phyloP scores from a whole-genome alignment of 2,113 vertebrate species.

The Procavia capensis region DNA sequence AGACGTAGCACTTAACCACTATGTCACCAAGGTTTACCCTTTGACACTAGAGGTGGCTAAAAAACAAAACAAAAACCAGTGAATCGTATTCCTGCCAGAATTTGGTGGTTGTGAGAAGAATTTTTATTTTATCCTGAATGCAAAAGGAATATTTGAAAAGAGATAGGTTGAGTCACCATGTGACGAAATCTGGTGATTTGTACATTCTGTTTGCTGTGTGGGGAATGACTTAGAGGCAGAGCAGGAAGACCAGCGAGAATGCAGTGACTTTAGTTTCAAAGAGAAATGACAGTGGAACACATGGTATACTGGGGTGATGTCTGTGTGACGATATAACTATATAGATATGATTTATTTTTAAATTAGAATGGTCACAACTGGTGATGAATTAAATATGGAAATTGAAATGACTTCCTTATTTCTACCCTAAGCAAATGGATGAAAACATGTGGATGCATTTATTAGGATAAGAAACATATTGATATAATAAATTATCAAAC shows the following conservation, averaged over 20 bases:
- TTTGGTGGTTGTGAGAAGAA: too few species aligned
- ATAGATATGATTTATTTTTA: not conserved
- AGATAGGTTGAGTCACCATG: too few species aligned
- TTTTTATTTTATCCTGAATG: too few species aligned
- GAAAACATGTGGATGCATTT: not conserved
- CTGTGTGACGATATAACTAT: slow-evolving; percentile 18
- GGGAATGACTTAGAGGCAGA: too few species aligned
- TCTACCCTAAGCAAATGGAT: not conserved
- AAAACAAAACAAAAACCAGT: too few species aligned
- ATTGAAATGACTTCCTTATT: not conserved
- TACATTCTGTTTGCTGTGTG: too few species aligned
- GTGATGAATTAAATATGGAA: not conserved
- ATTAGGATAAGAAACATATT: not conserved
- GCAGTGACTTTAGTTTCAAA: not conserved
- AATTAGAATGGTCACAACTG: not conserved
- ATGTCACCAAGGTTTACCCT: too few species aligned
- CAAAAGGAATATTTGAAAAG: too few species aligned
- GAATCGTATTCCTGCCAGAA: too few species aligned
- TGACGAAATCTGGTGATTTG: too few species aligned
- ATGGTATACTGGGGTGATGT: not conserved
- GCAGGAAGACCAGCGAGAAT: not conserved
- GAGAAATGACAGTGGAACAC: not conserved
- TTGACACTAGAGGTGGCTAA: too few species aligned
- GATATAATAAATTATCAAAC: not conserved
- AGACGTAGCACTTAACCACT: too few species aligned